Base-by-base conservation (phyloP, 2,888 invertebrate genomes). In the Acanthococcus lagerstroemiae region DNA sequence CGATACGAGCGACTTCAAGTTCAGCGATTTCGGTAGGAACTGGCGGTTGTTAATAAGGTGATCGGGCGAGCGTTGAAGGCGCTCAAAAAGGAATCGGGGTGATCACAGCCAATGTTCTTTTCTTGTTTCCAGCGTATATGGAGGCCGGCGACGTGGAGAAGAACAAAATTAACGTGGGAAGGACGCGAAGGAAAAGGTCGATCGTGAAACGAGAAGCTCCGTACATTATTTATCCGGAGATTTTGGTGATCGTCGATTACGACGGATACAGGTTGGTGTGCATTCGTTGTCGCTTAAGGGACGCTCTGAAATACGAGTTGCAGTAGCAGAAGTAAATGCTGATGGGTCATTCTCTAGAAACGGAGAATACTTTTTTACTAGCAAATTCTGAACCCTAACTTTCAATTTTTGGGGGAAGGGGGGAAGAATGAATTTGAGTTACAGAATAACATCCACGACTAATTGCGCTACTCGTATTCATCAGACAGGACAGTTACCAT, bases 171-270 rank as follows among this genome's bases (percentile, higher is more conserved):
- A 24, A 19, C 17, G 55, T 72, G 65, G 70, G 69, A 37, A 68
- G 68, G 68, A 69, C 68, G 15, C 67, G 73, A 48, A 69, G 66
- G 37, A 71, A 69, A 72, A 73, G 75, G 71, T 77, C 74, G 67
- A 71, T 69, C 22, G 55, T 60, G n/a, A 89, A 86, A 74, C 80
- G 93, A 60, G 89, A 90, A 75, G 90, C 93, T 30, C 93, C 93
- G 6, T 90, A 90, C 76, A 90, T 91, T 69, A 93, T 94, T 73
- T 94, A 92, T 78, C 94, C 94, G 2, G 94, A 94, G 81, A 92
- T 94, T 74, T 81, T 94, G 71, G 91, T 94, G 72, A 92, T 94
- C 72, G 93, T 94, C n/a, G 94, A 94, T 78, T 94, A 94, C 75
- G 94, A 94, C 76, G 93, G 93, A 58, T 93, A 92, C 77, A 80